Base-by-base conservation (phyloP, 2,888 invertebrate species). In the Cotesia congregata region DNA sequence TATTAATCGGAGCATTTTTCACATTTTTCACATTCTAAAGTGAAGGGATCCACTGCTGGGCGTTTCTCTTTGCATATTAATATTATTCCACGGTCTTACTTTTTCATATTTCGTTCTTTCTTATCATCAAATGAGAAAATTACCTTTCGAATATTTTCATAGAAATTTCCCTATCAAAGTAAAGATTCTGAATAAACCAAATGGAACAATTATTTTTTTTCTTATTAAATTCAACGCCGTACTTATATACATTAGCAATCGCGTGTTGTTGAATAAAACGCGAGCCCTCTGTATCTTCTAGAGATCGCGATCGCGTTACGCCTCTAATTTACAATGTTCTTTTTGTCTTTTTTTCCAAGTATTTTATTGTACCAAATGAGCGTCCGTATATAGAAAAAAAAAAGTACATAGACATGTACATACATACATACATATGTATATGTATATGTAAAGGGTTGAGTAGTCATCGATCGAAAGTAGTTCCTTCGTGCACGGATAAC, bases 1-100 rank as follows among this genome's bases (percentile, higher is more conserved):
- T 85, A 85, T 84, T 85, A 86, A 85, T 84, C 83, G 84, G 41
- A 75, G 80, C 78, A 86, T 86, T 85, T 85, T 84, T 86, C 83
- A 84, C 79, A 76, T 77, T 83, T 71, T 77, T n/a, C n/a, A n/a
- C n/a, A n/a, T n/a, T n/a, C n/a, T n/a, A n/a, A 75, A 69, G 72
- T 79, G 78, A 74, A 78, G 82, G 82, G 84, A 83, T 85, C 81
- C 83, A 81, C 78, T 77, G 73, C 70, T 78, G 65, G 79, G 80
- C 81, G 77, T 80, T 81, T 76, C 81, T 71, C 77, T 77, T 70
- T 80, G 81, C 82, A 79, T 82, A 84, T 82, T 84, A 84, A 84
- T 84, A 79, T 79, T 73, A 67, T 68, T 40, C 68, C 67, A 39
- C 67, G 59, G n/a, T 20, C 61, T n/a, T 59, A 40, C 68, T 68